Percentiles rank a stretch among this genome's conserved stretches.
Conservation (phyloP, 1,140 invertebrate species). For the Rhagoletis zephyria region DNA sequence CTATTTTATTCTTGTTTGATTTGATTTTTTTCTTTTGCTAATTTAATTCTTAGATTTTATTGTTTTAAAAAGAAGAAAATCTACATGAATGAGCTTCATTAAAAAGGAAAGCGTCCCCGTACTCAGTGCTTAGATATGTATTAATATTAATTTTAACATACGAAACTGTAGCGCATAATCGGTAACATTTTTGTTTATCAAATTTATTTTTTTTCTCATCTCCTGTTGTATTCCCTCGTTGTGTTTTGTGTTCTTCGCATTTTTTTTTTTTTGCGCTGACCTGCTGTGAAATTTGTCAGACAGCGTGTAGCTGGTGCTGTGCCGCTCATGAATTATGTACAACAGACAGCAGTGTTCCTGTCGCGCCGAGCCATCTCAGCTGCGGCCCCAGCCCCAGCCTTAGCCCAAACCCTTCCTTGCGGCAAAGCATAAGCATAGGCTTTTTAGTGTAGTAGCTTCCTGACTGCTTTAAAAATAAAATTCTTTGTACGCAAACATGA, state of each 20-base stretch:
- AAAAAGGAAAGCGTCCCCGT: no score
- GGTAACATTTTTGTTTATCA: not conserved
- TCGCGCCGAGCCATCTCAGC: not conserved
- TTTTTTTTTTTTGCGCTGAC: not conserved
- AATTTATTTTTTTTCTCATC: not conserved
- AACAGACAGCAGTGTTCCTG: conserved; percentile 30
- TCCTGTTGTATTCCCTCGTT: not conserved
- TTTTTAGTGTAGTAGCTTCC: not conserved
- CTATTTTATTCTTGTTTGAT: no score
- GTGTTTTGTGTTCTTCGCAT: not conserved
- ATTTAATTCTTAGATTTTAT: no score
- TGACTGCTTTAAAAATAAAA: not conserved
- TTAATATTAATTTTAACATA: no score
- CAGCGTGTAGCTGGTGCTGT: conserved; percentile 47
- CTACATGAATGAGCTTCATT: no score
- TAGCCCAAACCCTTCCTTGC: not conserved
- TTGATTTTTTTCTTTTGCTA: no score
- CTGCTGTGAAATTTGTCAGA: conserved; percentile 52
- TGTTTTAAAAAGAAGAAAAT: no score
- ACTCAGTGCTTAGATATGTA: no score
- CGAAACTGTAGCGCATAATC: no score
- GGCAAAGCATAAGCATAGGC: not conserved
- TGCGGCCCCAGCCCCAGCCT: not conserved
- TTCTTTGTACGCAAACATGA: conserved; percentile 41
- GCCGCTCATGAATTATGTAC: conserved; percentile 43